Evolutionary conservation across 2,113 vertebrate genomes (phyloP).

Genomic region (Hippotragus niger): DNA sequence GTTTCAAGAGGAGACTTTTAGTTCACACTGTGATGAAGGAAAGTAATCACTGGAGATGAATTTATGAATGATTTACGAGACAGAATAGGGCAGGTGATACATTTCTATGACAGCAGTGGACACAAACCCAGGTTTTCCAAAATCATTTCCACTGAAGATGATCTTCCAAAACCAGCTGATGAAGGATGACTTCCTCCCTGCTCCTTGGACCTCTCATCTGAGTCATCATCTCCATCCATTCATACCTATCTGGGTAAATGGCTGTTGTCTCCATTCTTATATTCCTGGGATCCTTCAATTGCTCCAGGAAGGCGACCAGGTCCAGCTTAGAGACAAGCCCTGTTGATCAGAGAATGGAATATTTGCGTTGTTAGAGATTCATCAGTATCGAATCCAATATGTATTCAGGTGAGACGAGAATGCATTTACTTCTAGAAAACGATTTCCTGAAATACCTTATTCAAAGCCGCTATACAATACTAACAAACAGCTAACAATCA

Average conservation of each 20-base stretch:
- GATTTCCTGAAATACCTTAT: neutral
- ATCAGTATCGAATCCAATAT: neutral
- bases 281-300: no score
- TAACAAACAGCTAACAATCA: neutral
- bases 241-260: no score
- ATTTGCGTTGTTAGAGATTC: neutral
- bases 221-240: no score
- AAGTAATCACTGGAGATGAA: neutral
- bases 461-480: neutral
- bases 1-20: no score
- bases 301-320: neutral
- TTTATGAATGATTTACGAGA: no score
- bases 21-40: no score
- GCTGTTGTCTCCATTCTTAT: neutral
- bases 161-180: no score
- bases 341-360: no score
- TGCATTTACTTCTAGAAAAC: no score
- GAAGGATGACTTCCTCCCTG: neutral
- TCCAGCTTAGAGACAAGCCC: no score
- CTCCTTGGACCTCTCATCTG: no score
- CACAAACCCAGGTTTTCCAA: neutral
- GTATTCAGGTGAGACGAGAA: neutral
- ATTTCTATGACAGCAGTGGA: neutral
- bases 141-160: no score
- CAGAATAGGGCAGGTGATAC: neutral